Base-by-base conservation (phyloP, 1,140 invertebrate species). In the Zaprionus kolodkinae region DNA sequence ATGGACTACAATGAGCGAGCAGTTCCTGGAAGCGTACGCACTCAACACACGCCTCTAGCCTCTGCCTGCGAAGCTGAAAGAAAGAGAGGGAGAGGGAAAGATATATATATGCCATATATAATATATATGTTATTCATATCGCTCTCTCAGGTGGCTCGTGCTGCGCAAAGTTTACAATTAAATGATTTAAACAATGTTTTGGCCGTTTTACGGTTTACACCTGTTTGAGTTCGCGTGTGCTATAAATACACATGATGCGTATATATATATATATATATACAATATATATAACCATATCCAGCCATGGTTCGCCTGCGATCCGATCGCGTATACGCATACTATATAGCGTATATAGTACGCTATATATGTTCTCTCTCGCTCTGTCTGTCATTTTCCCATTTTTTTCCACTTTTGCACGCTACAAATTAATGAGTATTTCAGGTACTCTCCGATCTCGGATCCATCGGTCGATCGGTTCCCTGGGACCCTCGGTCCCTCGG, bases 111-210 rank as follows among this genome's bases (percentile, higher is more conserved):
- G 21, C 21, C 50, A 55, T 55, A 55, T 30, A 25, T 55, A 15
- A 45, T 27, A 55, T 55, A 55, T 55, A 33, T 5, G 30, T n/a
- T n/a, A n/a, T n/a, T 21, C 45, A 50, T 50, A 50, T 50, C 27
- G 4, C 27, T 30, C 27, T 30, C 27, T 30, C 27, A 30, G 27
- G 27, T 30, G 27, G 52, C 27, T 55, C 52, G 25, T 40, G 40
- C 56, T 55, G 74, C 60, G 50, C 61, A 62, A 70, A 89, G 85
- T 76, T 88, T 85, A 89, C 85, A 88, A 89, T 90, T 66, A 81
- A 88, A 89, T 89, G 85, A 88, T 88, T 88, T 88, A 89, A 88
- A 89, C 85, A 88, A 79, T 89, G 85, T 88, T 89, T 84, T 89
- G 74, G 21, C 84, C 71, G 67, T 78, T 89, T 88, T 88, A 88